Conservation (phyloP, 1,140 invertebrate genomes). For the Meloidogyne floridensis region DNA sequence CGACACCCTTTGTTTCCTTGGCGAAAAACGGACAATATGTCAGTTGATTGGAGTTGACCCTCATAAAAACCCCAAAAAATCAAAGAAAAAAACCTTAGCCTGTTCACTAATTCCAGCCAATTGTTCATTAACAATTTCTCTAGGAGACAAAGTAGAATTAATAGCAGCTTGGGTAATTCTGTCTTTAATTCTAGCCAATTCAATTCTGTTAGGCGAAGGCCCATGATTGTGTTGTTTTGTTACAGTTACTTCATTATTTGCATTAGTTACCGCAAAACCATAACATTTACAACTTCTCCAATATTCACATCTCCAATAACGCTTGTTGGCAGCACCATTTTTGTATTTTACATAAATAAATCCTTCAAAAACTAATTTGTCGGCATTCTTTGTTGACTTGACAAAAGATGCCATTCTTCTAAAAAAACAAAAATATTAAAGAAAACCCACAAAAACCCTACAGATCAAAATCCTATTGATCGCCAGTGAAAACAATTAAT, state of each 20-base stretch:
- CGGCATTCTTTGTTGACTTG: neutral
- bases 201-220: neutral
- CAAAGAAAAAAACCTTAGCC: neutral
- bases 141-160: neutral
- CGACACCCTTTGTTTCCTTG: no score
- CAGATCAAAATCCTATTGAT: neutral
- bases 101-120: constrained; percentile 18
- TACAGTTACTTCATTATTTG: constrained; percentile 11
- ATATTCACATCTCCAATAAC: constrained; percentile 21
- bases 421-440: neutral
- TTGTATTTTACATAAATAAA: constrained; percentile 9
- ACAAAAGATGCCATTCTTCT: neutral
- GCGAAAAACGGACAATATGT: no score
- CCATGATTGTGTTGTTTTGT: constrained; percentile 12
- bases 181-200: constrained; percentile 9
- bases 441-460: neutral
- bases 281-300: constrained; percentile 7
- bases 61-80: no score
- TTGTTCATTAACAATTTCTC: constrained; percentile 15
- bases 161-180: constrained; percentile 5
- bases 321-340: neutral
- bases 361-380: neutral
- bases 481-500: no score
- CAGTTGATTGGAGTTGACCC: no score
- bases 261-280: neutral